Evolutionary conservation across 2,797 vertebrate genomes (phyloP).

Genomic region (Sphenopsis melanotis): DNA sequence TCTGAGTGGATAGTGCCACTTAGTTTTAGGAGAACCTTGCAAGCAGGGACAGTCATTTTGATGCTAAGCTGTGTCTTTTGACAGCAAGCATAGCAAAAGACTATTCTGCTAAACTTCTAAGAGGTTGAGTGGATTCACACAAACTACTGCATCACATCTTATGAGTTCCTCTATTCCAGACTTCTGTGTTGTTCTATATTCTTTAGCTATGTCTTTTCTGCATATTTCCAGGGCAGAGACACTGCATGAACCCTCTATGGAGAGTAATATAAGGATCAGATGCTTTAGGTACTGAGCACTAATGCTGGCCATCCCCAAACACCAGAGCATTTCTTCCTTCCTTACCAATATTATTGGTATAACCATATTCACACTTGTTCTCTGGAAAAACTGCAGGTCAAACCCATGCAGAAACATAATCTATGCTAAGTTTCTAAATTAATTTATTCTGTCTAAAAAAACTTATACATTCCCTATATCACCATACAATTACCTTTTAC

Average conservation of each 20-base stretch:
- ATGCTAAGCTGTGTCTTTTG: neutral
- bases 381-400: neutral
- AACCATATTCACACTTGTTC: neutral
- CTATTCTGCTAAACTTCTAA: neutral
- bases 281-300: neutral
- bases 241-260: neutral
- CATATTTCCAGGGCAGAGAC: neutral
- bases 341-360: neutral
- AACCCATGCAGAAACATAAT: neutral
- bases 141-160: neutral
- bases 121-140: neutral
- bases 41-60: neutral
- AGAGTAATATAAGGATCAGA: neutral
- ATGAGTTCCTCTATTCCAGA: neutral
- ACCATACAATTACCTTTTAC: neutral
- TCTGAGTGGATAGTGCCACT: neutral
- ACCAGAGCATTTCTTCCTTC: neutral
- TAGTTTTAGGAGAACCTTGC: neutral
- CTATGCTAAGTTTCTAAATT: neutral
- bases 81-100: neutral
- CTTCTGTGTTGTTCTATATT: neutral
- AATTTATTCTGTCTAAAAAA: neutral
- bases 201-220: neutral
- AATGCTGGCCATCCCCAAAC: neutral
- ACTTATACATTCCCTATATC: neutral